These are phyloP conservation scores for Hirundo rustica DNA, from an alignment of 2,797 vertebrate genomes.

Conservation along the genomic window DNA sequence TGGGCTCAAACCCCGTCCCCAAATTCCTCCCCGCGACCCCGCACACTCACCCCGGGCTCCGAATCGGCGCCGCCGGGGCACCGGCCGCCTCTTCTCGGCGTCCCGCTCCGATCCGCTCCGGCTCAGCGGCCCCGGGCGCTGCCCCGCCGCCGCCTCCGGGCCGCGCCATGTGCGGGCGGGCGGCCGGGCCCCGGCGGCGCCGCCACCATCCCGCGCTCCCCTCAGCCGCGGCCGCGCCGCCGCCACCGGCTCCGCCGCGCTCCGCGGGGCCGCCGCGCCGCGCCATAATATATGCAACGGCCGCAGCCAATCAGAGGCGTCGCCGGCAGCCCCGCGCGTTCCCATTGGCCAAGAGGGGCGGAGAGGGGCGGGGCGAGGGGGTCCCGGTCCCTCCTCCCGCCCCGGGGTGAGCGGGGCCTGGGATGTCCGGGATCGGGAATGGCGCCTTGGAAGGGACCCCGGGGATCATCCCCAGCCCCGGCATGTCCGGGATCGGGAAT, in stretches of 20 bases:
- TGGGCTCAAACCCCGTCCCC: background rate
- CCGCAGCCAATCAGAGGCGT: slow-evolving; percentile 56
- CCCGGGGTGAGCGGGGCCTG: background rate
- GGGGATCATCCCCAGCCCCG: background rate
- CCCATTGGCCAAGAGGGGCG: slow-evolving; percentile 35
- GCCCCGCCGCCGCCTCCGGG: background rate
- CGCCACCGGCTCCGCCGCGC: background rate
- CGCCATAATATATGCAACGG: slow-evolving; percentile 40
- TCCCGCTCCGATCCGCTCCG: background rate
- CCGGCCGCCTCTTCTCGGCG: background rate
- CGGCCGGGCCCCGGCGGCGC: background rate
- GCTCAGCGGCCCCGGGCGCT: background rate
- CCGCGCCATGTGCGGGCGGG: background rate
- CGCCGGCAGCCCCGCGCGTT: background rate
- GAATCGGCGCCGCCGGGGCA: background rate
- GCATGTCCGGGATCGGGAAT: background rate
- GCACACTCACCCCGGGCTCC: background rate
- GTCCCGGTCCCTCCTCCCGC: background rate
- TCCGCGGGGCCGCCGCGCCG: background rate
- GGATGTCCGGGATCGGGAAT: background rate
- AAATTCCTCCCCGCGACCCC: background rate
- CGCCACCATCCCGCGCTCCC: background rate
- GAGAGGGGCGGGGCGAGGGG: background rate
- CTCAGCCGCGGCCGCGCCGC: background rate
- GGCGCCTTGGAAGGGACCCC: background rate